A percentile compares a stretch with the other conserved stretches of the same genome.
Evolutionary conservation across 2,888 invertebrate genomes (phyloP).

Genomic region (Seira ritae): DNA sequence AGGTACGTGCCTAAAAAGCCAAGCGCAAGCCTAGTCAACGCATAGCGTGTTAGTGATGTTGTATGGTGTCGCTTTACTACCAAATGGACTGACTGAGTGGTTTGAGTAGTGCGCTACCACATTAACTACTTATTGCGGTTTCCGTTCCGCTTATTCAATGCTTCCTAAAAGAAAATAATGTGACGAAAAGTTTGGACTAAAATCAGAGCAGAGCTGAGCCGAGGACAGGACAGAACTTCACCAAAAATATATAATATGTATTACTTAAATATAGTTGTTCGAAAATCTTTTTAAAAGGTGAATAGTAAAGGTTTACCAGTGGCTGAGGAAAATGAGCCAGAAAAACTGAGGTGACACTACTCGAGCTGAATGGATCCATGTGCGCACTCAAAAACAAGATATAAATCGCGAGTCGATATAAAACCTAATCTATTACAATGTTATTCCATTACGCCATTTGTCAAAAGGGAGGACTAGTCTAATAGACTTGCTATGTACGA

Average conservation of each 20-base stretch:
- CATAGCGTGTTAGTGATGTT: slow-evolving; percentile 37
- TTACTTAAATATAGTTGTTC: too few species aligned
- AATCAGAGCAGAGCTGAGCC: neutral
- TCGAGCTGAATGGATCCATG: slow-evolving; percentile 12
- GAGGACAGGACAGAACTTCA: neutral
- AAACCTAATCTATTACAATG: slow-evolving; percentile 34
- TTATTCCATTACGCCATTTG: slow-evolving; percentile 45
- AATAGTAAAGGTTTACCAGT: neutral
- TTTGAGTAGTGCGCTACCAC: slow-evolving; percentile 23
- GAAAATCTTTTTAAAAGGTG: neutral
- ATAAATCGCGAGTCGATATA: slow-evolving; percentile 18
- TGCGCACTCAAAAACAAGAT: slow-evolving; percentile 6
- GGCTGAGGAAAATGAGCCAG: neutral
- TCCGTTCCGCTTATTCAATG: slow-evolving; percentile 21
- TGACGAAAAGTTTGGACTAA: neutral
- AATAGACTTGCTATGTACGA: slow-evolving; percentile 34
- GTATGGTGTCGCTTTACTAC: neutral
- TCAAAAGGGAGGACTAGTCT: slow-evolving; percentile 1
- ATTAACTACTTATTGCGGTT: slow-evolving; percentile 54
- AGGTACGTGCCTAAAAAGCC: slow-evolving; percentile 25
- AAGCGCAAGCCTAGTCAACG: slow-evolving; percentile 41
- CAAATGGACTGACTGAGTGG: neutral
- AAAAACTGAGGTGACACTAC: neutral
- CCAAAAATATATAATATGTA: neutral
- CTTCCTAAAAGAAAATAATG: neutral